Conservation (phyloP, 2,888 invertebrate species). For the Priocnemis perturbator region DNA sequence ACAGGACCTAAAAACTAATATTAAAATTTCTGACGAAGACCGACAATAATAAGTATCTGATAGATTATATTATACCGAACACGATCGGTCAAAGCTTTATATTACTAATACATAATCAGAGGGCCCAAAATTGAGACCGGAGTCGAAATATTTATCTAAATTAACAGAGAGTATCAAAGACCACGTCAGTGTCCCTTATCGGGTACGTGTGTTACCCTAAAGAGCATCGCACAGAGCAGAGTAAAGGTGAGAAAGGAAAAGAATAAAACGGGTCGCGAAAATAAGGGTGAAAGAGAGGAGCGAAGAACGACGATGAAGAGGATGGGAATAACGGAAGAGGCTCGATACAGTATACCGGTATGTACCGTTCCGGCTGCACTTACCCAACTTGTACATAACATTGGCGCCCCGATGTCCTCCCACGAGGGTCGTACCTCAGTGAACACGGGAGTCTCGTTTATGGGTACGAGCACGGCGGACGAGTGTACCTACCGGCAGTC, state of each 20-base stretch:
- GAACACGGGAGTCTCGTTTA: slow-evolving; percentile 40
- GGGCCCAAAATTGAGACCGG: too few species aligned
- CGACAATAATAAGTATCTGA: too few species aligned
- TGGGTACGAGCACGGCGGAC: slow-evolving; percentile 17
- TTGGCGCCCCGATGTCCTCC: slow-evolving; percentile 26
- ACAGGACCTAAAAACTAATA: too few species aligned
- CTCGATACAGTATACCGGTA: slow-evolving; percentile 17
- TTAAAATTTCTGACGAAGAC: too few species aligned
- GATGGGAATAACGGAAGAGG: neutral
- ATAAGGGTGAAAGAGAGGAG: neutral
- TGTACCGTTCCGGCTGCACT: slow-evolving; percentile 23
- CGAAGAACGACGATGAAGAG: slow-evolving; percentile 1
- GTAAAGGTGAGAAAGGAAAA: neutral
- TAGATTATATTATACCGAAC: too few species aligned
- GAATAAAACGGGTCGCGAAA: neutral
- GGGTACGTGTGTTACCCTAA: too few species aligned
- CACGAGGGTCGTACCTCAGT: slow-evolving; percentile 44
- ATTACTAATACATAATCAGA: too few species aligned
- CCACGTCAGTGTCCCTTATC: too few species aligned
- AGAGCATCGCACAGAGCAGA: too few species aligned
- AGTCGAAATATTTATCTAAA: too few species aligned
- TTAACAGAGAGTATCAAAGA: too few species aligned
- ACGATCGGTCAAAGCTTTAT: too few species aligned
- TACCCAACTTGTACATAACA: slow-evolving; percentile 36
- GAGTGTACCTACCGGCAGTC: neutral